Evolutionary conservation across 2,888 invertebrate species (phyloP).

Genomic region (Halictus ligatus): DNA sequence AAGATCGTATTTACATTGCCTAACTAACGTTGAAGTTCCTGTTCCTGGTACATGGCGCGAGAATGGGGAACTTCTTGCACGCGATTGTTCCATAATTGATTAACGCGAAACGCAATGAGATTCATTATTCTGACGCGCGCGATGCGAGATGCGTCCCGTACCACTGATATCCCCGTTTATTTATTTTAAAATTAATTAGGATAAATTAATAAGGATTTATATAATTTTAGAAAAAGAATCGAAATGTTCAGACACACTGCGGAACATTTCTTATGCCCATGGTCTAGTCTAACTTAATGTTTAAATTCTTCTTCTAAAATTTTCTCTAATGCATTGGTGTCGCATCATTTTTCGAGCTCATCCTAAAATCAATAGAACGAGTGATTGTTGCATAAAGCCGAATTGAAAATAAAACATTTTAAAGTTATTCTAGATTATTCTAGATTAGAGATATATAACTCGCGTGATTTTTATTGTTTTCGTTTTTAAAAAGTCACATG

Average conservation of each 20-base stretch:
- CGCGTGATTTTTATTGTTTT: too few species aligned
- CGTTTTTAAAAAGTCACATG: too few species aligned
- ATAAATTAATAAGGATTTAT: too few species aligned
- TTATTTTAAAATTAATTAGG: too few species aligned
- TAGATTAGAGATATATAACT: too few species aligned
- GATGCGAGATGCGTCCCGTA: not conserved
- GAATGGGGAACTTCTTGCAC: not conserved
- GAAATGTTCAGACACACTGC: not conserved
- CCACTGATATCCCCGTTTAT: not conserved
- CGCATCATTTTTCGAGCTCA: not conserved
- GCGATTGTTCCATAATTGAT: constrained; percentile 14
- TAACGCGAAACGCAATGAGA: constrained; percentile 13
- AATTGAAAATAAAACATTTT: too few species aligned
- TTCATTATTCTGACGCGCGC: constrained; percentile 29
- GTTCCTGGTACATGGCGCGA: not conserved
- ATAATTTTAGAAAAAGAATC: not conserved
- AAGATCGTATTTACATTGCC: constrained; percentile 2
- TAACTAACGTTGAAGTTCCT: not conserved
- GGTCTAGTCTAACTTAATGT: not conserved
- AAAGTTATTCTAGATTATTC: too few species aligned
- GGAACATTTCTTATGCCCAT: not conserved
- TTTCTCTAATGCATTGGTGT: not conserved
- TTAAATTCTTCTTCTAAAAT: not conserved
- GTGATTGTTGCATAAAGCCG: too few species aligned
- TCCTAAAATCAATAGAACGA: too few species aligned